Percentiles rank a stretch among this genome's conserved stretches.
phyloP scores from a whole-genome alignment of 2,797 vertebrate genomes.

The Pampus argenteus region DNA sequence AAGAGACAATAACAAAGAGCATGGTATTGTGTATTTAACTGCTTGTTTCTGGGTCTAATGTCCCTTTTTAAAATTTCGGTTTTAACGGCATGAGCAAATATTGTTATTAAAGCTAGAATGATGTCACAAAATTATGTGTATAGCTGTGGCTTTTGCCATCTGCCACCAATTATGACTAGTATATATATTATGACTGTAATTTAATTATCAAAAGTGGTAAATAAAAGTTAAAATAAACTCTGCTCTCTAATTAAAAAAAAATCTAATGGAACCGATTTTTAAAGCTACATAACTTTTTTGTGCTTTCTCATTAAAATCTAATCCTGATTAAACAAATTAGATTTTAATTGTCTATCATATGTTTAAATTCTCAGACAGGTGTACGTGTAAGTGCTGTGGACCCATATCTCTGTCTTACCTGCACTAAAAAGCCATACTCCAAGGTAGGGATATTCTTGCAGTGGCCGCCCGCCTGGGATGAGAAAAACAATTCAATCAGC shows the following conservation, averaged over 20 bases:
- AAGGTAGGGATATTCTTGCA: slow-evolving; percentile 98
- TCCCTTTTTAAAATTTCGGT: background rate
- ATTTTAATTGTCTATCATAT: background rate
- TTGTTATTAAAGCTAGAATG: background rate
- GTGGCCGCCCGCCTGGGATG: slow-evolving; percentile 95
- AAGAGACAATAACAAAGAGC: background rate
- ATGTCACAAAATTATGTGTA: too few species aligned
- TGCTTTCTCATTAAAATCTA: too few species aligned
- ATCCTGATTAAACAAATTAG: background rate
- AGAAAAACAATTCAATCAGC: slow-evolving; percentile 91
- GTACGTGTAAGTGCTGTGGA: background rate
- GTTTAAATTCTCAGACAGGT: background rate
- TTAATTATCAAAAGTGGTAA: background rate
- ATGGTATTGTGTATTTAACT: background rate
- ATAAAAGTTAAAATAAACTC: background rate
- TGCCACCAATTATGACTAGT: background rate
- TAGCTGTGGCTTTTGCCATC: too few species aligned
- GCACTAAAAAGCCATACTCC: slow-evolving; percentile 98
- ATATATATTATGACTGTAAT: too few species aligned
- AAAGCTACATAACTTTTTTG: background rate
- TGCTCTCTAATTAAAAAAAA: too few species aligned
- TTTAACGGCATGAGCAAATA: background rate
- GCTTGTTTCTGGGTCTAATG: background rate
- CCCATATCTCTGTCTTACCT: slow-evolving; percentile 84
- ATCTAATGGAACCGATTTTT: background rate